phyloP scores from a whole-genome alignment of 2,113 vertebrate genomes.

The Mobula hypostoma region DNA sequence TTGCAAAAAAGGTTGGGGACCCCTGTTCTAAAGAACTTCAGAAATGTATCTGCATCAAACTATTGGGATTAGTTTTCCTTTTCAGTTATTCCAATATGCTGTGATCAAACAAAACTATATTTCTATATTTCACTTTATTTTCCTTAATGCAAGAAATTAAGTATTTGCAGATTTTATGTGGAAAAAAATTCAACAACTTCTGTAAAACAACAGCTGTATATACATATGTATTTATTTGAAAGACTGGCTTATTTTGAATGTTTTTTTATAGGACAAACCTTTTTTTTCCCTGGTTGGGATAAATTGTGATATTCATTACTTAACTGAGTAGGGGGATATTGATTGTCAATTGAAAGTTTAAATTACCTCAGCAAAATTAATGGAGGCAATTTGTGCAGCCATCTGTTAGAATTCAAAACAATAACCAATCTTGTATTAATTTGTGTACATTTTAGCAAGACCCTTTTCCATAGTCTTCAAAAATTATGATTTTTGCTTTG shows the following conservation, averaged over 20 bases:
- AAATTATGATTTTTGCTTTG: neutral
- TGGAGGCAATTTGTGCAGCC: neutral
- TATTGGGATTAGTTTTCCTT: neutral
- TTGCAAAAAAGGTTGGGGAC: too few species aligned
- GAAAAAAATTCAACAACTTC: neutral
- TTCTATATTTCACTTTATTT: slow-evolving; percentile 12
- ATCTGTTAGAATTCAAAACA: neutral
- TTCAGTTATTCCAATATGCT: slow-evolving; percentile 28
- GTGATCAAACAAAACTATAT: slow-evolving; percentile 23
- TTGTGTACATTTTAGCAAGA: neutral
- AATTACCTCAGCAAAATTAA: slow-evolving; percentile 12
- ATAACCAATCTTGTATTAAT: neutral
- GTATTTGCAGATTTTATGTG: slow-evolving; percentile 11
- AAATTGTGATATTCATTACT: neutral
- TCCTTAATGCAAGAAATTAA: slow-evolving; percentile 12
- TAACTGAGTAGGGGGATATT: neutral
- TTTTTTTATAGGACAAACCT: slow-evolving; percentile 21
- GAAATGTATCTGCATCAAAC: neutral
- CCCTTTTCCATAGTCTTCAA: neutral
- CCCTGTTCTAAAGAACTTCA: neutral
- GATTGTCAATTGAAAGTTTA: neutral
- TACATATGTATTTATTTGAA: slow-evolving; percentile 28
- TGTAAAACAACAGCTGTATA: slow-evolving; percentile 31
- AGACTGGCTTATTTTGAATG: slow-evolving; percentile 31
- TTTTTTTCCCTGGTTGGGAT: neutral